Base-by-base conservation (phyloP, 1,140 invertebrate genomes). In the Drosophila parvula region DNA sequence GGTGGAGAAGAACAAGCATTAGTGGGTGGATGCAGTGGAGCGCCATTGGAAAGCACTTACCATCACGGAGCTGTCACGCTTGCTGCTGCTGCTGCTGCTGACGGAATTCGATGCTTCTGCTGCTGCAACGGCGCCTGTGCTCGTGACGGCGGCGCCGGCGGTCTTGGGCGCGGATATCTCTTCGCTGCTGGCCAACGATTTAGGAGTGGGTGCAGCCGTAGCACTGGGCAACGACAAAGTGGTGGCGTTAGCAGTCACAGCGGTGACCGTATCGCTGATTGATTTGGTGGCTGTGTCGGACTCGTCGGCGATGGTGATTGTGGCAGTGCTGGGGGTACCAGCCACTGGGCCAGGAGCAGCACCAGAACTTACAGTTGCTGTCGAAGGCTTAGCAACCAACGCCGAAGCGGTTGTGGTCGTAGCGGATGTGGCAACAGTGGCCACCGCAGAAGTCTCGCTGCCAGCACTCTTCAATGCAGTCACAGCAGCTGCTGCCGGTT, bases 241-340 rank as follows among this genome's bases (percentile, higher is more conserved):
- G 7, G 56, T 61, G 18, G 41, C 65, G 36, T 40, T 50, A 36
- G 34, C 8, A n/a, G 18, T 10, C 22, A 41, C 77, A 41, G 28
- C 70, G 16, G 43, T 56, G 22, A 51, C 59, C 50, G 76, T 43
- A 68, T 82, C 83, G 60, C 74, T 88, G 64, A 76, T 81, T 9
- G 75, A 81, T 38, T 69, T 90, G 14, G 70, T 86, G 32, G 82
- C 79, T 8, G 86, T 79, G 55, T 90, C 81, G 12, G 78, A 90
- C 28, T 90, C 84, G 45, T 89, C 84, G n/a, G 73, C 57, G 56
- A 89, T 89, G 32, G 80, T 89, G 22, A 89, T 89, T n/a, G 78
- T 89, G 57, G 71, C 60, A 65, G 60, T 36, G 65, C 60, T 48
- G 45, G 53, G 12, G 27, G 18, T 44, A 30, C 16, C 14, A 11